Base-by-base conservation (phyloP, 2,888 invertebrate species). In the Mystacides longicornis region DNA sequence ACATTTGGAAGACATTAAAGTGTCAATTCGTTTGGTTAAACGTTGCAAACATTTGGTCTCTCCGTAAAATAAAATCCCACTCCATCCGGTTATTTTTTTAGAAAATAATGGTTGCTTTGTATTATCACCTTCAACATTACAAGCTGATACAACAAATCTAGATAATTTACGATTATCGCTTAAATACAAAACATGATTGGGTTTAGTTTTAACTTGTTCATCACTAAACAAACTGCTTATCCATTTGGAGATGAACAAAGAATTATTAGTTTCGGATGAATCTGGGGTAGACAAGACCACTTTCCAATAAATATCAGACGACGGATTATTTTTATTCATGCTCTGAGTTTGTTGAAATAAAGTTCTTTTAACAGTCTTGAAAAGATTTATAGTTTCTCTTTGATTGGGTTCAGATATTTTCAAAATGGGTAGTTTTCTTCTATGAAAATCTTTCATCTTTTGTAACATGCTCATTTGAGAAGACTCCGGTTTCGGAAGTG, bases 261-360 rank as follows among this genome's bases (percentile, higher is more conserved):
- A 69, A 56, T 71, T 64, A 16, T 75, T 61, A 67, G 75, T 74
- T 64, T 77, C 73, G 20, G 67, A 66, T 49, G 71, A 63, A 60
- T 77, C 73, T 1, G 83, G 81, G 54, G 81, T 73, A 5, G 82
- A 79, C 50, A 85, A 66, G 3, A 80, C 75, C 27, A 83, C 67
- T 70, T 86, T 86, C 85, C 85, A 86, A 62, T 70, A 79, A n/a
- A 72, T 61, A 51, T 60, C 60, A 27, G 62, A 57, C 18, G 67
- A 75, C 67, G 67, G 73, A 68, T 64, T 70, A 66, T 65, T 75
- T 67, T 71, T 75, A 64, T 63, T 70, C 49, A 71, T 78, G 71
- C 70, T 76, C 68, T 70, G 77, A 75, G 68, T 78, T 50, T 69
- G 77, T 71, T 67, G 75, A 58, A 72, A 67, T 63, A 71, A 69